phyloP scores from a whole-genome alignment of 2,113 vertebrate genomes.

The Varanus komodoensis region DNA sequence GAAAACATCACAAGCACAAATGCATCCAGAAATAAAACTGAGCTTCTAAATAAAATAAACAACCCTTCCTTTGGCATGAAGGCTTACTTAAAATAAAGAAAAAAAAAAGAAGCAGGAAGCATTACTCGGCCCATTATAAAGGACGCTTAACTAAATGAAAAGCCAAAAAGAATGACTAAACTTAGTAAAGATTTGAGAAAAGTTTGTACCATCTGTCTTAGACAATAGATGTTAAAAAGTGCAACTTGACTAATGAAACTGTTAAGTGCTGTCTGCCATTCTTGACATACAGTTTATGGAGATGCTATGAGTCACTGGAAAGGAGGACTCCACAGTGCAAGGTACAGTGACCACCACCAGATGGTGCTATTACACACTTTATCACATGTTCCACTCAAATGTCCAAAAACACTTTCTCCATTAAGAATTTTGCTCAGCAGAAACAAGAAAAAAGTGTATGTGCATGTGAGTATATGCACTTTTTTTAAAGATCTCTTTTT shows the following conservation, averaged over 20 bases:
- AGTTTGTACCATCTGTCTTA: not conserved
- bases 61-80: not conserved
- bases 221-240: conserved; percentile 14
- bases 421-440: not conserved
- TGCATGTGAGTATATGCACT: not conserved
- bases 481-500: not conserved
- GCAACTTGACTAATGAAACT: not conserved
- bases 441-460: not conserved
- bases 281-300: conserved; percentile 11
- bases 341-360: not conserved
- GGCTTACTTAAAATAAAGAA: not conserved
- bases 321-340: not conserved
- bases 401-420: conserved; percentile 9
- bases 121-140: conserved; percentile 10
- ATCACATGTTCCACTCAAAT: conserved; percentile 9
- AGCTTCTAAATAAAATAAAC: conserved; percentile 30
- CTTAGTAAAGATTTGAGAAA: conserved; percentile 4
- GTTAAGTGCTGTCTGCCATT: conserved; percentile 14
- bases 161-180: not conserved
- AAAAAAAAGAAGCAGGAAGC: rapidly evolving
- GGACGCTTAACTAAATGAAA: not conserved
- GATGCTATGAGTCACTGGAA: not conserved
- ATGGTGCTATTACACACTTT: not conserved
- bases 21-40: conserved; percentile 26
- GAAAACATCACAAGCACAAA: not conserved